Percentiles rank a stretch among this genome's conserved stretches.
Evolutionary conservation across 2,888 invertebrate species (phyloP).

Genomic region (Lasiommata megera): DNA sequence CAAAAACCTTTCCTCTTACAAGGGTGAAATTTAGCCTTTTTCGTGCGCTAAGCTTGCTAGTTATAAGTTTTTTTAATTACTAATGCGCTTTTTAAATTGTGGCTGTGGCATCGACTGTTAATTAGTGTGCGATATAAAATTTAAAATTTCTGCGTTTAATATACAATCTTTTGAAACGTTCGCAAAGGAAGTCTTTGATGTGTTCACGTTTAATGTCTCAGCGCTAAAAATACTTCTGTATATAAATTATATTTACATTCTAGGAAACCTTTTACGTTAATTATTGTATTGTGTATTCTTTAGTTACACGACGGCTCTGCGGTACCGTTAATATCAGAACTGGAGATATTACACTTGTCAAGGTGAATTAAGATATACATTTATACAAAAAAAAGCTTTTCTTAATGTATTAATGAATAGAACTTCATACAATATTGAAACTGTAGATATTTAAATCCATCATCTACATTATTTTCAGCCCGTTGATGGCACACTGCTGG

Average conservation of each 20-base stretch:
- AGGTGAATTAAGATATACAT: too few relatives aligned
- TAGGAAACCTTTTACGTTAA: background rate
- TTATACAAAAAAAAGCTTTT: too few relatives aligned
- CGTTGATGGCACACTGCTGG: too few relatives aligned
- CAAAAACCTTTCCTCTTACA: constrained; percentile 55
- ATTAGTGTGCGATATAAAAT: constrained; percentile 11
- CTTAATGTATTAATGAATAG: too few relatives aligned
- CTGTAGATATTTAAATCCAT: too few relatives aligned
- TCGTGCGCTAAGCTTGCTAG: constrained; percentile 20
- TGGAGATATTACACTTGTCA: too few relatives aligned
- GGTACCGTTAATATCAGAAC: too few relatives aligned
- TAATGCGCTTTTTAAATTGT: constrained; percentile 1
- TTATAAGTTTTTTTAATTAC: constrained; percentile 17
- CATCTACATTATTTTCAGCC: too few relatives aligned
- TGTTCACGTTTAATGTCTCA: background rate
- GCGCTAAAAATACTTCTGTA: background rate
- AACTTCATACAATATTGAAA: too few relatives aligned
- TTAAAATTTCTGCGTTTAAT: background rate
- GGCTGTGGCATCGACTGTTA: constrained; percentile 12
- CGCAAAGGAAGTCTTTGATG: background rate
- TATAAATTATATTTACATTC: background rate
- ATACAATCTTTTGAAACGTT: constrained; percentile 1
- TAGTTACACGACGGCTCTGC: too few relatives aligned
- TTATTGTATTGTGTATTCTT: too few relatives aligned
- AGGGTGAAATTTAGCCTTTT: constrained; percentile 48